These are phyloP conservation scores for Halocynthia roretzi DNA, from an alignment of 23 tunicate species.

Conservation along the genomic window DNA sequence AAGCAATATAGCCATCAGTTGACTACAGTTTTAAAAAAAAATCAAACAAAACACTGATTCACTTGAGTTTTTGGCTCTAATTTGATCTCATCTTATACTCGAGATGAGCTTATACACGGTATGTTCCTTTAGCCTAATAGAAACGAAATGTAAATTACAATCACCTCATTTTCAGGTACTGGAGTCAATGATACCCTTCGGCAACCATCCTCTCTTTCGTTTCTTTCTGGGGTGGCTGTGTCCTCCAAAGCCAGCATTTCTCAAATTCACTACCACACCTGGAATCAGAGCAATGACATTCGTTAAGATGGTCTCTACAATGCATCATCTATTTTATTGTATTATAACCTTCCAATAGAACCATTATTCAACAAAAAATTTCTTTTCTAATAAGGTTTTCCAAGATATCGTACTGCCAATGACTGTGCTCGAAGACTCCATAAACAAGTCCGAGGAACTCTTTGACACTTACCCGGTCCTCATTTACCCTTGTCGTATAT, in stretches of 20 bases:
- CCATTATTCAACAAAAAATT: background rate
- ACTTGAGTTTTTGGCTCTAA: too few relatives aligned
- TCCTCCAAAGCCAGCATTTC: constrained; percentile 85
- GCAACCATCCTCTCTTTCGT: constrained; percentile 67
- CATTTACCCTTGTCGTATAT: constrained; percentile 79
- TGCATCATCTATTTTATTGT: background rate
- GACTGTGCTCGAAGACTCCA: constrained; percentile 87
- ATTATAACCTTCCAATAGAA: background rate
- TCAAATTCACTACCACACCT: constrained; percentile 77
- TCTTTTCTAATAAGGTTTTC: constrained; percentile 39
- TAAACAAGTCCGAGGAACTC: constrained; percentile 55
- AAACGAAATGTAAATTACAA: too few relatives aligned
- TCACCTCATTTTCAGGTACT: constrained; percentile 12
- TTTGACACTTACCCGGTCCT: constrained; percentile 81
- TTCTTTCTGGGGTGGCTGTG: constrained; percentile 63
- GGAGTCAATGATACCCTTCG: constrained; percentile 76
- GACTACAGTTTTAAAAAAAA: too few relatives aligned
- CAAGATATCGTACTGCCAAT: constrained; percentile 86
- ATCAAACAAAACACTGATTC: too few relatives aligned
- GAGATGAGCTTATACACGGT: too few relatives aligned
- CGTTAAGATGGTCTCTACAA: constrained; percentile 50
- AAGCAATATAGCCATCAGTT: too few relatives aligned
- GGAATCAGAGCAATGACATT: constrained; percentile 82
- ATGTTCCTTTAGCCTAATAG: too few relatives aligned
- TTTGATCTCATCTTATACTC: too few relatives aligned